Evolutionary conservation across 2,888 invertebrate genomes (phyloP).

Genomic region (Agrotis clavis): DNA sequence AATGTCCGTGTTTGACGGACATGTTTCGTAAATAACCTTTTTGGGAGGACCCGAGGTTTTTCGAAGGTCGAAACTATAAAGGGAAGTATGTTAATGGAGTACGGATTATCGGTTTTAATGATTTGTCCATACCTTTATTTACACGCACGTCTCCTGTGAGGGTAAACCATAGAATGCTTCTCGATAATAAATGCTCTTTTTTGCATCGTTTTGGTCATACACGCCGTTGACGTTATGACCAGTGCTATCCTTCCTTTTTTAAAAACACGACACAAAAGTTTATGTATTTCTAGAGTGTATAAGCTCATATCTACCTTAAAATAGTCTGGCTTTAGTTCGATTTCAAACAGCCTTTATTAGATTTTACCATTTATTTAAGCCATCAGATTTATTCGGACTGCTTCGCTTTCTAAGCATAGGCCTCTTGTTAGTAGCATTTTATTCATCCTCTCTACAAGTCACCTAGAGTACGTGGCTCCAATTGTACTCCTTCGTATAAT

Average conservation of each 20-base stretch:
- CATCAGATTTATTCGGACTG: no score
- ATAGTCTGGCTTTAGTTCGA: no score
- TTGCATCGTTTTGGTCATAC: not conserved
- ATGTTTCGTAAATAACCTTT: slow-evolving; percentile 56
- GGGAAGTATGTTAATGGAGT: slow-evolving; percentile 29
- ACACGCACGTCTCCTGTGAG: not conserved
- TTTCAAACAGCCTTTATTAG: no score
- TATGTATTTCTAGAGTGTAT: no score
- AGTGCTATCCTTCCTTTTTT: no score
- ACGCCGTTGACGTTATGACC: no score
- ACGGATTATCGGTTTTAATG: slow-evolving; percentile 20
- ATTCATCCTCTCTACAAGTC: not conserved
- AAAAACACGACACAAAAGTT: no score
- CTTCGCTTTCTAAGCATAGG: no score
- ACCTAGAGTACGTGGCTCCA: not conserved
- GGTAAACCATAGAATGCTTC: not conserved
- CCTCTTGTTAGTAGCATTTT: not conserved
- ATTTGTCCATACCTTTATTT: not conserved
- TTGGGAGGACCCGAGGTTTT: slow-evolving; percentile 14
- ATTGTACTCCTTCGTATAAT: not conserved
- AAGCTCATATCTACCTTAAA: no score
- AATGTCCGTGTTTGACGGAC: slow-evolving; percentile 52
- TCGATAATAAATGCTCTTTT: not conserved
- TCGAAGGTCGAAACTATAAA: slow-evolving; percentile 39
- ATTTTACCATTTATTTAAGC: no score